These are phyloP conservation scores for Suncus etruscus DNA, from an alignment of 2,113 vertebrate genomes.

Conservation along the genomic window DNA sequence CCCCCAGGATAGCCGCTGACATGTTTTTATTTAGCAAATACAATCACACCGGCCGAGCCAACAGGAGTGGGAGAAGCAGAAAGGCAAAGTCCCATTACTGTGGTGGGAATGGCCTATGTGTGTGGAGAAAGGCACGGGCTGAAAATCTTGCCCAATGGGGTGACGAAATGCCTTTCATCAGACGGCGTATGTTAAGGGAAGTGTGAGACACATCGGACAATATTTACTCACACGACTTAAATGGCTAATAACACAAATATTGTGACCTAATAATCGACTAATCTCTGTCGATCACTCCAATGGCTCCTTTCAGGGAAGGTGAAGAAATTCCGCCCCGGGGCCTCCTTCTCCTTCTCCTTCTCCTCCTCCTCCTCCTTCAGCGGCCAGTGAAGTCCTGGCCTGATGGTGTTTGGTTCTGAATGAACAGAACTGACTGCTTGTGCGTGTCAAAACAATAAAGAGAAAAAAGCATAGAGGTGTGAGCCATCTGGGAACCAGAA, in stretches of 20 bases:
- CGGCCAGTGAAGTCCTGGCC: no score
- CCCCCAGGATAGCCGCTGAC: not conserved
- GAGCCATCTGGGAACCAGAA: not conserved
- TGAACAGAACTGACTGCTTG: not conserved
- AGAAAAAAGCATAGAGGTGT: not conserved
- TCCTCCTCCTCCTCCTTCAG: no score
- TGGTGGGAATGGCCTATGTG: not conserved
- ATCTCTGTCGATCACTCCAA: not conserved
- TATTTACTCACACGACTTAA: conserved; percentile 35
- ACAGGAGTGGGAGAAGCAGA: not conserved
- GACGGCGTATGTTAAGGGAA: conserved; percentile 46
- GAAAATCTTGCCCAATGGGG: conserved; percentile 21
- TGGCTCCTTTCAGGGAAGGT: not conserved
- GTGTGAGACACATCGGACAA: conserved; percentile 7
- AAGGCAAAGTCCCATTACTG: no score
- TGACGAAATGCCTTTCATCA: not conserved
- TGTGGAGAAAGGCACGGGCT: conserved; percentile 27
- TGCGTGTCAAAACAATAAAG: not conserved
- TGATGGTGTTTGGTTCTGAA: not conserved
- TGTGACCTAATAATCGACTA: not conserved
- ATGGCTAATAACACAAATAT: conserved; percentile 22
- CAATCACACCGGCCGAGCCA: not conserved
- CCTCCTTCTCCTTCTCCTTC: not conserved
- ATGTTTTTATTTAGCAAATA: conserved; percentile 12
- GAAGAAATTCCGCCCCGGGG: not conserved